Evolutionary conservation across 2,797 vertebrate genomes (phyloP), one percentile per base, ranked within the genome.

Genomic region (Chrysolophus pictus): DNA sequence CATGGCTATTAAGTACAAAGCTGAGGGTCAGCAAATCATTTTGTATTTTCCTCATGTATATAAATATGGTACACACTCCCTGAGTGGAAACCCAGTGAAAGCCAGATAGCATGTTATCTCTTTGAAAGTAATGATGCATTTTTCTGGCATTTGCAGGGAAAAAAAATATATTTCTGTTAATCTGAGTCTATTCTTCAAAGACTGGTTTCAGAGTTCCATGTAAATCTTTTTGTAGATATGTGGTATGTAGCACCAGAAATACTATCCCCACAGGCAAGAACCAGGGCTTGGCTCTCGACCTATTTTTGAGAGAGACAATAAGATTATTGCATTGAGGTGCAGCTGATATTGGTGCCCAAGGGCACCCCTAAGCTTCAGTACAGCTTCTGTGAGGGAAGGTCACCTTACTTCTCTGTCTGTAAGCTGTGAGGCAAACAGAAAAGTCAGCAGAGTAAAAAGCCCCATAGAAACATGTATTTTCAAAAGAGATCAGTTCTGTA

Each of bases 301-400:
- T 95, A 84, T 96, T 96, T 96, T 71, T 60, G 53, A 87, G 75
- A 81, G 72, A 95, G 88, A 94, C 92, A 95, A 87, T 95, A 91
- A 90, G 87, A 96, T 94, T 89, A 86, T 23, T 87, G 75, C 93
- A 71, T 46, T 85, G 96, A 97, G 90, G 92, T 95, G 76, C 91
- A 91, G 91, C 73, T 96, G 90, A 95, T 95, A 88, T 56, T 41
- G 49, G 90, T 83, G 96, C 95, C 95, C 90, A 94, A 88, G 91
- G 93, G 92, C 91, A 93, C 84, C 65, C 85, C 89, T 80, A 84
- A 95, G 63, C 84, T 93, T 77, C 74, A 59, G n/a, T 22, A 3
- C 56, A 82, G 62, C 37, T 73, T 75, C 3, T 89, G 73, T 90
- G 92, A 94, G 59, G 51, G 87, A 96, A 93, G 89, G 95, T 96